Conservation (phyloP, 1,140 invertebrate genomes). For the Orius laevigatus region DNA sequence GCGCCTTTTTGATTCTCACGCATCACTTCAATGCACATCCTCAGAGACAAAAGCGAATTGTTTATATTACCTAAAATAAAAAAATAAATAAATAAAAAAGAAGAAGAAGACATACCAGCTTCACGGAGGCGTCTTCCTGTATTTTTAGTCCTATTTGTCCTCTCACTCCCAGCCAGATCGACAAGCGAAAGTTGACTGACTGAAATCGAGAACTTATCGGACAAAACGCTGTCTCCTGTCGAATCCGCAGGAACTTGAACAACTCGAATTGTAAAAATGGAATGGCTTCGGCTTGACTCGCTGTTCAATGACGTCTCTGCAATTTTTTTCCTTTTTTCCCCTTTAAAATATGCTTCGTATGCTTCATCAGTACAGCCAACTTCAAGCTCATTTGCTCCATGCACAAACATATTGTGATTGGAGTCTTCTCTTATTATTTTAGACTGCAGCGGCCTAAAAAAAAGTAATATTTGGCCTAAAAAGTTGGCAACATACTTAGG, state of each 20-base stretch:
- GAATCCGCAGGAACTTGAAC: slow-evolving; percentile 44
- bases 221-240: neutral
- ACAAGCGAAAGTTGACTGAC: slow-evolving; percentile 80
- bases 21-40: slow-evolving; percentile 78
- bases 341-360: slow-evolving; percentile 61
- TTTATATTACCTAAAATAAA: slow-evolving; percentile 56
- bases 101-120: slow-evolving; percentile 39
- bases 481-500: slow-evolving; percentile 24
- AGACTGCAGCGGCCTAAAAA: slow-evolving; percentile 32
- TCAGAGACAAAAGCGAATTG: slow-evolving; percentile 64
- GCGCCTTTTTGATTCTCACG: slow-evolving; percentile 70
- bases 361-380: slow-evolving; percentile 80
- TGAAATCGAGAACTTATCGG: slow-evolving; percentile 44
- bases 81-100: neutral
- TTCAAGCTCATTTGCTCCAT: slow-evolving; percentile 75
- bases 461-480: slow-evolving; percentile 4
- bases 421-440: slow-evolving; percentile 63
- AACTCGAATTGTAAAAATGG: slow-evolving; percentile 78
- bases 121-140: slow-evolving; percentile 63
- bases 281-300: slow-evolving; percentile 85
- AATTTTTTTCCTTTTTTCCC: slow-evolving; percentile 68
- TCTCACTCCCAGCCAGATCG: slow-evolving; percentile 87
- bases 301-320: slow-evolving; percentile 78
- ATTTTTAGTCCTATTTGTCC: slow-evolving; percentile 68
- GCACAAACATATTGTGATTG: slow-evolving; percentile 75